Evolutionary conservation across 2,113 vertebrate species (phyloP).

Genomic region (Salvator merianae): DNA sequence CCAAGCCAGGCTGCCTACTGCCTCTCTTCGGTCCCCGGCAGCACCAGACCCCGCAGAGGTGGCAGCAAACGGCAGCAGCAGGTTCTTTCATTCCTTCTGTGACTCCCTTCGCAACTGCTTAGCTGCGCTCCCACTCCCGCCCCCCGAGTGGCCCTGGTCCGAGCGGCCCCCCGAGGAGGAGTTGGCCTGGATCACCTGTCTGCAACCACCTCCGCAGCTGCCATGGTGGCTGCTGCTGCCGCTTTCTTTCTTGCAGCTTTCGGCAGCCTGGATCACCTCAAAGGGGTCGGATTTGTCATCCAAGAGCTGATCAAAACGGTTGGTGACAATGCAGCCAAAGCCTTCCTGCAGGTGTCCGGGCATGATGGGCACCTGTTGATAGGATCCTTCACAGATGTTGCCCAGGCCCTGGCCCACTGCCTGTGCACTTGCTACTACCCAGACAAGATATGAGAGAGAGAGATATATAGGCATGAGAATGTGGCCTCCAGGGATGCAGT

Average conservation of each 20-base stretch:
- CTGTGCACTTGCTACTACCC: conserved; percentile 81
- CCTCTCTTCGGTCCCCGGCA: conserved; percentile 44
- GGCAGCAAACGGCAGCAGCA: conserved; percentile 63
- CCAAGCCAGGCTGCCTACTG: conserved; percentile 44
- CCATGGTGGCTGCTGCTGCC: conserved; percentile 65
- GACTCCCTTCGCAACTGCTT: conserved; percentile 91
- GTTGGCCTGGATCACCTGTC: conserved; percentile 73
- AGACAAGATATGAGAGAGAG: too few relatives aligned
- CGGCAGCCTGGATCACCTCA: conserved; percentile 90
- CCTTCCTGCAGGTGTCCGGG: conserved; percentile 98
- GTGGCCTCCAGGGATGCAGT: too few relatives aligned
- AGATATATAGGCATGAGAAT: too few relatives aligned
- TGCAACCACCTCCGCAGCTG: conserved; percentile 47
- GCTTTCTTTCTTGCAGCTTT: conserved; percentile 92
- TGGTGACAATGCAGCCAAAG: conserved; percentile 95
- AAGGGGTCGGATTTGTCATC: conserved; percentile 96
- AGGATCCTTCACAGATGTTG: conserved; percentile 95
- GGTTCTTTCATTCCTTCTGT: conserved; percentile 90
- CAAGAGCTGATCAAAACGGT: conserved; percentile 97
- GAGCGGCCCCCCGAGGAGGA: conserved; percentile 32
- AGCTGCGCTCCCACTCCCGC: conserved; percentile 83
- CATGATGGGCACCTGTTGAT: conserved; percentile 96
- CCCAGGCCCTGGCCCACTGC: conserved; percentile 66
- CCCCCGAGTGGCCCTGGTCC: conserved; percentile 45
- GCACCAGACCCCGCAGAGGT: conserved; percentile 32